Conservation (phyloP, 1,140 invertebrate genomes). For the Rhopalosiphum padi region DNA sequence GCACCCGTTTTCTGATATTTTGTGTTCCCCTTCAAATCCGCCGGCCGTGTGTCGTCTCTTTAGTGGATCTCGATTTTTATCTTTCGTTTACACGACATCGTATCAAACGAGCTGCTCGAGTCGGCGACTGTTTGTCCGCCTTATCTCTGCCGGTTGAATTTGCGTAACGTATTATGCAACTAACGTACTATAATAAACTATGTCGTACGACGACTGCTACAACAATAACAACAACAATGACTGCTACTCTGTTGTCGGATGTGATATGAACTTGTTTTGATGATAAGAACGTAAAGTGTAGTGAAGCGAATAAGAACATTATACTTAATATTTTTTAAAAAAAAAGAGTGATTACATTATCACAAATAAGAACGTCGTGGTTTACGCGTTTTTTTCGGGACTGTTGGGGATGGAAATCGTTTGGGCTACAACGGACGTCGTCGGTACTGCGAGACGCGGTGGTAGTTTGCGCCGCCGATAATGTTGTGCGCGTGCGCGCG, state of each 20-base stretch:
- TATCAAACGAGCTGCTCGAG: background rate
- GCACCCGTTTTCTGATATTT: background rate
- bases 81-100: too few relatives aligned
- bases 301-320: background rate
- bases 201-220: too few relatives aligned
- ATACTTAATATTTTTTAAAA: too few relatives aligned
- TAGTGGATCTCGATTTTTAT: background rate
- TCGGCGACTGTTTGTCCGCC: background rate
- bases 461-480: background rate
- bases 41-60: too few relatives aligned
- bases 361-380: background rate
- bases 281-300: background rate
- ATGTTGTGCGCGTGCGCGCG: too few relatives aligned
- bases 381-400: background rate
- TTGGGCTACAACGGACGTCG: too few relatives aligned
- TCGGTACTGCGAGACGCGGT: background rate
- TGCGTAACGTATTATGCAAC: too few relatives aligned
- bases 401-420: background rate
- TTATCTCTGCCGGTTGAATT: too few relatives aligned
- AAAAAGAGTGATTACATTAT: background rate
- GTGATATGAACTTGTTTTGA: constrained; percentile 10
- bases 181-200: too few relatives aligned
- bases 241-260: too few relatives aligned
- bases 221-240: too few relatives aligned
- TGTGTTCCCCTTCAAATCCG: background rate